phyloP scores from a whole-genome alignment of 2,797 vertebrate species.

The Melanotaenia nigrans region DNA sequence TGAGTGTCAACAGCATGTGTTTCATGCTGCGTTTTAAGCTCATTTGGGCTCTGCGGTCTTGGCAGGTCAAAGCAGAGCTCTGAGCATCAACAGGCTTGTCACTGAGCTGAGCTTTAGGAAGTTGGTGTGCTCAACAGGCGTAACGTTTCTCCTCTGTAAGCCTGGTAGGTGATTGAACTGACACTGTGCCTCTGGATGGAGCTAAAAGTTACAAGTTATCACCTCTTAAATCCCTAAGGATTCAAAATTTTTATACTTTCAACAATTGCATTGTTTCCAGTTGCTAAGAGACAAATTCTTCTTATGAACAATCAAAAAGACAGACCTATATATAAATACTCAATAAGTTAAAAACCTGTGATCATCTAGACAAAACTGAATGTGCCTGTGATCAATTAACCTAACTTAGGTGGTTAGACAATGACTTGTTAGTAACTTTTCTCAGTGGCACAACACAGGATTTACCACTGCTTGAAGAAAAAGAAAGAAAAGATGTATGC shows the following conservation, averaged over 20 bases:
- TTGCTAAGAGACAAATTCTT: neutral
- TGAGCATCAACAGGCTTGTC: slow-evolving; percentile 55
- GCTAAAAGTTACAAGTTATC: slow-evolving; percentile 20
- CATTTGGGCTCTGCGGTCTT: slow-evolving; percentile 62
- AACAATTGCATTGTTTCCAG: neutral
- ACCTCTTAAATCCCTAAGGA: neutral
- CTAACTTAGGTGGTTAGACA: neutral
- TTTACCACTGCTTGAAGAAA: too few species aligned
- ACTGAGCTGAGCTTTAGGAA: slow-evolving; percentile 46
- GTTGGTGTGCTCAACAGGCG: slow-evolving; percentile 65
- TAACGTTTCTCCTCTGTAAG: slow-evolving; percentile 55
- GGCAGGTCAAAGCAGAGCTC: slow-evolving; percentile 65
- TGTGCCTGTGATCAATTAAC: too few species aligned
- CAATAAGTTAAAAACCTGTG: neutral
- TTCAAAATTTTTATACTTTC: neutral
- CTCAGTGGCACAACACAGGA: too few species aligned
- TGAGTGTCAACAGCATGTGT: slow-evolving; percentile 48
- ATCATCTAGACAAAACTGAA: too few species aligned
- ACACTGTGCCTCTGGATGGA: slow-evolving; percentile 40
- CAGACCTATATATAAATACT: neutral
- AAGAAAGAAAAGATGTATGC: too few species aligned
- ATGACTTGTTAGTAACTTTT: neutral
- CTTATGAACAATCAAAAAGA: neutral
- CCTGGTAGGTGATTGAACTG: slow-evolving; percentile 52
- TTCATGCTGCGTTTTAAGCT: slow-evolving; percentile 71